These are phyloP conservation scores for Fundulus diaphanus DNA, from an alignment of 2,797 vertebrate genomes.

Conservation along the genomic window DNA sequence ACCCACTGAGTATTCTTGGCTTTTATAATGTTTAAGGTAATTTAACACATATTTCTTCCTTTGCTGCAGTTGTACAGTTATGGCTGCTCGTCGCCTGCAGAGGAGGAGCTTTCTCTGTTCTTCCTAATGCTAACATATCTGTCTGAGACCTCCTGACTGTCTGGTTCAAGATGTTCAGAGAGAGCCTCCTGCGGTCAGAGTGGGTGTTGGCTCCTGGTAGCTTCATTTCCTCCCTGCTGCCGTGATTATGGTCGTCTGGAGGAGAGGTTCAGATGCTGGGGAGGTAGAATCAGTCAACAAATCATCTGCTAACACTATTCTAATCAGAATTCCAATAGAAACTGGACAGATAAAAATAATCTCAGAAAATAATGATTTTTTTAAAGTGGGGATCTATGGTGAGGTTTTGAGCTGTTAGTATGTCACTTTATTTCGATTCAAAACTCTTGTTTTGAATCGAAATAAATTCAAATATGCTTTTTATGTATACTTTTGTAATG, in stretches of 20 bases:
- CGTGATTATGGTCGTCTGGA: slow-evolving; percentile 38
- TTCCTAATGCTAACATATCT: no score
- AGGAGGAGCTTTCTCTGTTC: slow-evolving; percentile 5
- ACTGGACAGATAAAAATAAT: slow-evolving; percentile 15
- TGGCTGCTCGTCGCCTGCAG: neutral
- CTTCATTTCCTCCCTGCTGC: slow-evolving; percentile 63
- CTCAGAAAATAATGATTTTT: neutral
- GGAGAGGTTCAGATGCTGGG: slow-evolving; percentile 3
- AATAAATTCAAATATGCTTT: neutral
- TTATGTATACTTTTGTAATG: neutral
- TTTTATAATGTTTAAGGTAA: neutral
- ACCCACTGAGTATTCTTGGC: neutral
- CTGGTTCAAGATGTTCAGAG: slow-evolving; percentile 55
- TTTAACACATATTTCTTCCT: neutral
- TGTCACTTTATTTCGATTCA: no score
- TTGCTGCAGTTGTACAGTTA: no score
- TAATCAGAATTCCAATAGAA: slow-evolving; percentile 5
- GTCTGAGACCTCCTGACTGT: slow-evolving; percentile 18
- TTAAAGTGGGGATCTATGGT: neutral
- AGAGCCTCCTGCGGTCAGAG: slow-evolving; percentile 62
- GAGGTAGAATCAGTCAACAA: slow-evolving; percentile 7
- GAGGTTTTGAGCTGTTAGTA: neutral
- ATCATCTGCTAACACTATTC: no score
- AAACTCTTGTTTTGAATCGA: neutral
- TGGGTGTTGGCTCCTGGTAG: slow-evolving; percentile 66